These are phyloP conservation scores for Acrobasis consociella DNA, from an alignment of 2,888 invertebrate genomes.

Conservation along the genomic window DNA sequence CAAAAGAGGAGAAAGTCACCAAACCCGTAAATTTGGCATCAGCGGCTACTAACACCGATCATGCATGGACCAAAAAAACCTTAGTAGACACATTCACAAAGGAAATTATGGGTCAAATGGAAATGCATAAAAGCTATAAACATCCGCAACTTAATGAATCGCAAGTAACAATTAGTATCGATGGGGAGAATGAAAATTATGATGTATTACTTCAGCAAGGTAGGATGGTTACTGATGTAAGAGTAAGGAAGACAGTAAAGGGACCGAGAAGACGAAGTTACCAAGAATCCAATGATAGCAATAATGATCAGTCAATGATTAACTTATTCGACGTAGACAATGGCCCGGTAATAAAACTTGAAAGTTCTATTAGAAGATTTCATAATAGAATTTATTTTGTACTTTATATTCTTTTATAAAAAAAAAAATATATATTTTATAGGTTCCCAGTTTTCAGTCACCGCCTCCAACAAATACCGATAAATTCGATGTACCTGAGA, in stretches of 20 bases:
- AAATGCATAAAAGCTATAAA: slow-evolving; percentile 30
- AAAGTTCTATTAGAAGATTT: background rate
- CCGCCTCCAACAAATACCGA: background rate
- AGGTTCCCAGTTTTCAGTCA: background rate
- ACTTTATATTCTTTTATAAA: too few relatives aligned
- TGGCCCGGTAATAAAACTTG: background rate
- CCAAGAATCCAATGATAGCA: background rate
- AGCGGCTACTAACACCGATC: slow-evolving; percentile 44
- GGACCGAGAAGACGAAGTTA: slow-evolving; percentile 33
- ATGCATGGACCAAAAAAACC: slow-evolving; percentile 50
- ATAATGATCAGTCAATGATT: background rate
- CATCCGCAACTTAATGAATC: slow-evolving; percentile 44
- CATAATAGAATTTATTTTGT: background rate
- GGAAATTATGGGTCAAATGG: slow-evolving; percentile 41
- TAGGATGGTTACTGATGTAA: slow-evolving; percentile 48
- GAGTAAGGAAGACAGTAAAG: slow-evolving; percentile 49
- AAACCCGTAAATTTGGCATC: slow-evolving; percentile 5
- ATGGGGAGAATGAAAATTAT: slow-evolving; percentile 58
- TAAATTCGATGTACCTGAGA: slow-evolving; percentile 38
- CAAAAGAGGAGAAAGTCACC: slow-evolving; percentile 22
- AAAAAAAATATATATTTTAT: too few relatives aligned
- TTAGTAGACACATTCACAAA: slow-evolving; percentile 56
- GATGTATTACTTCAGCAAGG: slow-evolving; percentile 54
- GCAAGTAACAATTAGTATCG: slow-evolving; percentile 58
- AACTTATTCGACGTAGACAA: background rate